Evolutionary conservation across 2,113 vertebrate species (phyloP).

Genomic region (Poicephalus meyeri): DNA sequence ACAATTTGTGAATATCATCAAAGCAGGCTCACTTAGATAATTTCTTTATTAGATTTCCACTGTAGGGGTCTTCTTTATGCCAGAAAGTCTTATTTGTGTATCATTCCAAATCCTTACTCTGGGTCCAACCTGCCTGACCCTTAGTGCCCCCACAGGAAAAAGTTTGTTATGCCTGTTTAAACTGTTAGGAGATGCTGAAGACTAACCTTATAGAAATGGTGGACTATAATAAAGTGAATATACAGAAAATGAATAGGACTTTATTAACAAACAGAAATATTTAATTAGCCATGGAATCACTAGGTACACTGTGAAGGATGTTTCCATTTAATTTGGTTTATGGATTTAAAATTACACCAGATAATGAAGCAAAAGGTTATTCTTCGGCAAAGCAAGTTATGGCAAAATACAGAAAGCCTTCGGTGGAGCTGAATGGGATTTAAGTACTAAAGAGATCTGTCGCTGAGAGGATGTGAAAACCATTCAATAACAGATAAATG

Average conservation of each 20-base stretch:
- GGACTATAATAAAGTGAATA: not conserved
- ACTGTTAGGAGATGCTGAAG: not conserved
- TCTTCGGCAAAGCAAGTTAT: conserved; percentile 57
- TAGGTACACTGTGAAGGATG: not conserved
- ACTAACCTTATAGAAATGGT: not conserved
- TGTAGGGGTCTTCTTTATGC: not conserved
- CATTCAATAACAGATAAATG: conserved; percentile 45
- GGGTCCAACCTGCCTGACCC: not conserved
- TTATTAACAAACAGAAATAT: not conserved
- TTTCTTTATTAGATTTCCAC: not conserved
- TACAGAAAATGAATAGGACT: not conserved
- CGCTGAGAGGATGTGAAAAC: not conserved
- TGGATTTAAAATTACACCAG: not conserved
- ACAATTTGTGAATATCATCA: not conserved
- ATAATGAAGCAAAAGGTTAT: conserved; percentile 27
- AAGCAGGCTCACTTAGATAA: not conserved
- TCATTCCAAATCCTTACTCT: not conserved
- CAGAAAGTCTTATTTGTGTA: not conserved
- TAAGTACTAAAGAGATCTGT: conserved; percentile 25
- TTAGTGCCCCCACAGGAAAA: not conserved
- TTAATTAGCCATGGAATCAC: not conserved
- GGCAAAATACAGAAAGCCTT: conserved; percentile 22
- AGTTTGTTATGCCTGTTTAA: not conserved
- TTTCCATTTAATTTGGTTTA: not conserved
- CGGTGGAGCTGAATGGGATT: conserved; percentile 10